phyloP scores from a whole-genome alignment of 30 jellyfish, hydroid and myxozoan species.

The Hydra vulgaris region DNA sequence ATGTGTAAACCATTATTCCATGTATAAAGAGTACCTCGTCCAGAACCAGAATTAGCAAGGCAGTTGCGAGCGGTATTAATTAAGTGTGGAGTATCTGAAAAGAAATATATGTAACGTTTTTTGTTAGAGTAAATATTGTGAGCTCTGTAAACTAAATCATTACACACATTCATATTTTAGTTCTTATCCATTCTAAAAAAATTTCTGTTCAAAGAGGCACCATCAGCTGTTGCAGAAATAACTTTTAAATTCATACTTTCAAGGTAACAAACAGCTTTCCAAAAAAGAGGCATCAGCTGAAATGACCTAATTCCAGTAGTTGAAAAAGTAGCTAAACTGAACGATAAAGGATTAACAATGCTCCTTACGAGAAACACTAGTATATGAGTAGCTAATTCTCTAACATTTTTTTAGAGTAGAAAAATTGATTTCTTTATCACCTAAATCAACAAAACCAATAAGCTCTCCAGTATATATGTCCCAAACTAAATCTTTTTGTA shows the following conservation, averaged over 20 bases:
- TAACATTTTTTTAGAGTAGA: slow-evolving; percentile 31
- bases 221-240: slow-evolving; percentile 25
- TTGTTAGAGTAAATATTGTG: slow-evolving; percentile 5
- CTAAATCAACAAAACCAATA: no score
- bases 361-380: slow-evolving; percentile 34
- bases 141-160: slow-evolving; percentile 22
- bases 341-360: no score
- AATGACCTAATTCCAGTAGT: slow-evolving; percentile 27
- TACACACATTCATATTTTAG: slow-evolving; percentile 5
- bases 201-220: slow-evolving; percentile 10
- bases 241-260: slow-evolving; percentile 7
- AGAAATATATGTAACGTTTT: slow-evolving; percentile 12
- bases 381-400: slow-evolving; percentile 33
- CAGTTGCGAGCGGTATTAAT: slow-evolving; percentile 18
- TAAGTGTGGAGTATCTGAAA: slow-evolving; percentile 29
- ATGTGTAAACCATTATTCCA: neutral
- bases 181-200: neutral
- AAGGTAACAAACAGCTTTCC: slow-evolving; percentile 7
- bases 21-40: neutral
- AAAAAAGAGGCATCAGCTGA: slow-evolving; percentile 23
- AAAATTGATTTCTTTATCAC: slow-evolving; percentile 23
- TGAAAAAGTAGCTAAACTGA: slow-evolving; percentile 51
- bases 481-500: no score
- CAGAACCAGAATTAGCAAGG: slow-evolving; percentile 8
- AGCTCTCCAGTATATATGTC: no score